Percentiles rank a stretch among this genome's conserved stretches.
phyloP scores from a whole-genome alignment of 2,113 vertebrate species.

The Phyllostomus discolor region DNA sequence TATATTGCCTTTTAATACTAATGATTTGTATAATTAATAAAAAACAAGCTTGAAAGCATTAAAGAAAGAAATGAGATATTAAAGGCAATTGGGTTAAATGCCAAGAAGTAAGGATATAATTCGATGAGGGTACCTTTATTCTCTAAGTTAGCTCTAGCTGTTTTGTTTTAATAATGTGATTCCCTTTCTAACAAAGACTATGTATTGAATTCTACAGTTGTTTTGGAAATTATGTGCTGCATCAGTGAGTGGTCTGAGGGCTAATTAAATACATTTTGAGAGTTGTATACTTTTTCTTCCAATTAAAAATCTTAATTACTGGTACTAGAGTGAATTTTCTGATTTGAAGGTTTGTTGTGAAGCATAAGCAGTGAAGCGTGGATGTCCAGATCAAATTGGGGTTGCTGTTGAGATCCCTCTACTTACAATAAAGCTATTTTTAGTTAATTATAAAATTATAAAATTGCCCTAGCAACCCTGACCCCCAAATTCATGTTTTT shows the following conservation, averaged over 20 bases:
- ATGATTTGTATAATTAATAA: slow-evolving; percentile 89
- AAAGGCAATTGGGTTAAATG: slow-evolving; percentile 78
- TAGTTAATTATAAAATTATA: slow-evolving; percentile 51
- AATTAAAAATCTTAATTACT: slow-evolving; percentile 66
- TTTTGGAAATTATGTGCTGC: slow-evolving; percentile 45
- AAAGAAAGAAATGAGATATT: slow-evolving; percentile 75
- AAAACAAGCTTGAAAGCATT: slow-evolving; percentile 79
- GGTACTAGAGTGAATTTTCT: slow-evolving; percentile 44
- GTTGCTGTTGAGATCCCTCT: neutral
- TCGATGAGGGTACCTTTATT: slow-evolving; percentile 68
- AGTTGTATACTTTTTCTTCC: slow-evolving; percentile 47
- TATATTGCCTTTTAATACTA: slow-evolving; percentile 87
- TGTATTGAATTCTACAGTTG: neutral
- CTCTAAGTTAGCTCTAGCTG: slow-evolving; percentile 50
- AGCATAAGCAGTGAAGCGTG: slow-evolving; percentile 34
- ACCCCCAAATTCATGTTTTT: slow-evolving; percentile 9
- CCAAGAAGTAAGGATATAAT: slow-evolving; percentile 68
- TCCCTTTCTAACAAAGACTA: slow-evolving; percentile 25
- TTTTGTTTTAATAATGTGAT: slow-evolving; percentile 70
- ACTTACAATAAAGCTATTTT: slow-evolving; percentile 32
- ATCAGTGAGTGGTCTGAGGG: slow-evolving; percentile 8
- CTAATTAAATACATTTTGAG: slow-evolving; percentile 67
- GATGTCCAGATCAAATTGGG: slow-evolving; percentile 16
- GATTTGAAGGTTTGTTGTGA: slow-evolving; percentile 57
- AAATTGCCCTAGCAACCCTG: slow-evolving; percentile 28